These are phyloP conservation scores for Henicopernis longicauda DNA, from an alignment of 2,113 vertebrate genomes.

Conservation along the genomic window DNA sequence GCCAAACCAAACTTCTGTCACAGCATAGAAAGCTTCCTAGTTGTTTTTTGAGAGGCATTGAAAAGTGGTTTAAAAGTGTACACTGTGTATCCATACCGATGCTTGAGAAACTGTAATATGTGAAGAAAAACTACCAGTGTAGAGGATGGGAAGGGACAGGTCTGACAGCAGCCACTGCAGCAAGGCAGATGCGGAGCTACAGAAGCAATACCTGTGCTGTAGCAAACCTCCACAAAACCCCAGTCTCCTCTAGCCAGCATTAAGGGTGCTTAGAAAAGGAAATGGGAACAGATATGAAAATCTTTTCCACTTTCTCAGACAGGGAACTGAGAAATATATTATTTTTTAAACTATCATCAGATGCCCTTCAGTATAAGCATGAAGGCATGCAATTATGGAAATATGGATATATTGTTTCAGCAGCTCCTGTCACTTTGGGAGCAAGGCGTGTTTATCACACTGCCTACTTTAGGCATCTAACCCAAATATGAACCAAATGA, in stretches of 20 bases:
- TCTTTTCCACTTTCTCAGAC: neutral
- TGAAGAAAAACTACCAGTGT: neutral
- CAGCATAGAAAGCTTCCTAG: neutral
- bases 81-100: neutral
- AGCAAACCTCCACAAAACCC: neutral
- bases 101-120: neutral
- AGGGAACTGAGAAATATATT: neutral
- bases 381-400: neutral
- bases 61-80: neutral
- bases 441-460: neutral
- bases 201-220: neutral
- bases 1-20: neutral
- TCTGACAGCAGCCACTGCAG: neutral
- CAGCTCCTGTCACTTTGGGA: neutral
- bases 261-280: neutral
- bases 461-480: neutral
- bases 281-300: neutral
- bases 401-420: neutral
- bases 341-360: neutral
- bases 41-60: neutral
- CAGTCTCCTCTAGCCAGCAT: neutral
- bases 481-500: neutral
- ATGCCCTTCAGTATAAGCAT: neutral
- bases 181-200: neutral
- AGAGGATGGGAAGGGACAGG: neutral